Percentiles rank a stretch among this genome's conserved stretches.
Conservation (phyloP, 1,140 invertebrate species). For the Polyergus mexicanus region DNA sequence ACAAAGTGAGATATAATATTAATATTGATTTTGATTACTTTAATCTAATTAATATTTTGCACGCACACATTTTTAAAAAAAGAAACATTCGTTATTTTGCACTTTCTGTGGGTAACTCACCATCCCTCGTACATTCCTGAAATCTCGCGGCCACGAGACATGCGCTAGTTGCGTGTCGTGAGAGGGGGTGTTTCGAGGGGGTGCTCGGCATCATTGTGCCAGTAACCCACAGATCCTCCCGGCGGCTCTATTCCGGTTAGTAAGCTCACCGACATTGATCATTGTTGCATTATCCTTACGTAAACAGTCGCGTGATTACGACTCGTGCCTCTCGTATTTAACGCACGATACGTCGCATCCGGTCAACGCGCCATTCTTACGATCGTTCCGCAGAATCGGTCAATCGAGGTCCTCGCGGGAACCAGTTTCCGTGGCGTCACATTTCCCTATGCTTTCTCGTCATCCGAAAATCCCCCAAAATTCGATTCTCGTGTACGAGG, state of each 20-base stretch:
- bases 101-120: constrained; percentile 9
- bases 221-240: constrained; percentile 85
- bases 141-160: constrained; percentile 74
- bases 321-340: constrained; percentile 9
- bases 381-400: constrained; percentile 19
- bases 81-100: not conserved
- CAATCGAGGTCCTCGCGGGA: constrained; percentile 15
- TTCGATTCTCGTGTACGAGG: not conserved
- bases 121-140: constrained; percentile 55
- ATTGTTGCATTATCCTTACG: constrained; percentile 45
- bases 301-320: constrained; percentile 64
- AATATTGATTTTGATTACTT: too few relatives aligned
- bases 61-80: not conserved
- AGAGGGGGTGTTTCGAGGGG: constrained; percentile 77
- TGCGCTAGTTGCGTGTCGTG: constrained; percentile 78
- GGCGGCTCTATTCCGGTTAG: constrained; percentile 83
- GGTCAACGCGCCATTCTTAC: constrained; percentile 29
- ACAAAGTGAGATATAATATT: too few relatives aligned
- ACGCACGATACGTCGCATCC: not conserved
- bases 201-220: constrained; percentile 81
- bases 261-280: constrained; percentile 78
- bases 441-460: not conserved
- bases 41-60: too few relatives aligned
- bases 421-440: not conserved
- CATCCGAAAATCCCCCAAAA: not conserved